These are phyloP conservation scores for Strigamia maritima DNA, from an alignment of 2,888 invertebrate species.

Conservation along the genomic window DNA sequence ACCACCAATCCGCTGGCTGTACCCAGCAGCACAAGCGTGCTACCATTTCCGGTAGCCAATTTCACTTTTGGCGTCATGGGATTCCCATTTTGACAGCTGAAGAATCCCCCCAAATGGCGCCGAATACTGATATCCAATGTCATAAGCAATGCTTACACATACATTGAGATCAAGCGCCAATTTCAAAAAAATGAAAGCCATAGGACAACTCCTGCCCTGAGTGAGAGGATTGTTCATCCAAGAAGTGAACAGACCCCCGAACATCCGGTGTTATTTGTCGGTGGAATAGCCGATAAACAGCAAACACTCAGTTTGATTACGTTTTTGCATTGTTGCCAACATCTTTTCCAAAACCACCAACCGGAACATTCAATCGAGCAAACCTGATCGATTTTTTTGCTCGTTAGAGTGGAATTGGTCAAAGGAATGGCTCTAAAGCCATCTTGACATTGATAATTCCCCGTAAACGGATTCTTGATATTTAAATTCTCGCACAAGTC, in stretches of 20 bases:
- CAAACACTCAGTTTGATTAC: background rate
- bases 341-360: no score
- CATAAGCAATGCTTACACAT: conserved; percentile 29
- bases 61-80: no score
- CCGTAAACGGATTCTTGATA: conserved; percentile 5
- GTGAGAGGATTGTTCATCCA: conserved; percentile 33
- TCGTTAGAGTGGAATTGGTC: background rate
- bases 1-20: conserved; percentile 36
- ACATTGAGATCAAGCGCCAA: no score
- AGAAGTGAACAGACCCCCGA: conserved; percentile 36
- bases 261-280: conserved; percentile 29
- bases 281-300: background rate
- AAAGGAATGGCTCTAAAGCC: background rate
- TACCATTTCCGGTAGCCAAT: no score
- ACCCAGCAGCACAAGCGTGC: conserved; percentile 11
- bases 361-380: no score
- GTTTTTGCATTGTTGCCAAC: no score
- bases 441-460: background rate
- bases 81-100: no score
- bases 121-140: background rate
- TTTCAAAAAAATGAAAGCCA: background rate
- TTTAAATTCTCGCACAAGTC: background rate
- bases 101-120: conserved; percentile 10
- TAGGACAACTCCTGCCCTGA: background rate
- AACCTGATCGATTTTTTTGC: background rate